A percentile compares a stretch with the other conserved stretches of the same genome.
phyloP scores from a whole-genome alignment of 2,888 invertebrate species.

The Amblyjoppa proteus region DNA sequence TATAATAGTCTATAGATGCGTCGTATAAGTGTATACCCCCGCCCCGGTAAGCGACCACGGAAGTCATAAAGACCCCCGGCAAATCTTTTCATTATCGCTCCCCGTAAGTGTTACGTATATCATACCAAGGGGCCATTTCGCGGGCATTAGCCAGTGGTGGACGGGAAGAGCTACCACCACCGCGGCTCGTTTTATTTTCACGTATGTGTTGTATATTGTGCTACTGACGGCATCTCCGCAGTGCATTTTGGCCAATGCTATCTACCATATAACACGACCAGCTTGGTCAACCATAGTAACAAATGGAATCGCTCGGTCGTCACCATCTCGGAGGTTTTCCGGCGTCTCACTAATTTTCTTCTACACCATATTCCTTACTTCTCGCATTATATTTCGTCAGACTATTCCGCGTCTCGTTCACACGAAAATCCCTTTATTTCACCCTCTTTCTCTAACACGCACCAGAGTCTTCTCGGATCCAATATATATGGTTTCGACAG shows the following conservation, averaged over 20 bases:
- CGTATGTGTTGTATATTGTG: conserved; percentile 26
- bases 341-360: conserved; percentile 1
- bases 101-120: conserved; percentile 84
- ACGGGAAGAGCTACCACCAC: conserved; percentile 52
- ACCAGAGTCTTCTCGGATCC: conserved; percentile 29
- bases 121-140: conserved; percentile 83
- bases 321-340: conserved; percentile 26
- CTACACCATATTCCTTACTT: conserved; percentile 30
- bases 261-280: conserved; percentile 26
- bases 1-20: conserved; percentile 39
- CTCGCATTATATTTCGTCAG: conserved; percentile 10
- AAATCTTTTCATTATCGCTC: conserved; percentile 84
- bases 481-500: conserved; percentile 4
- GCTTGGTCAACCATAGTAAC: not conserved
- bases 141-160: conserved; percentile 76
- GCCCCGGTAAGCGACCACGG: conserved; percentile 76
- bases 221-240: conserved; percentile 19
- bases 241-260: conserved; percentile 13
- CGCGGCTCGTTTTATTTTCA: conserved; percentile 58
- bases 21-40: conserved; percentile 55
- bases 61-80: conserved; percentile 82
- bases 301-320: conserved; percentile 40
- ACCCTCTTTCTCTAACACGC: conserved; percentile 23
- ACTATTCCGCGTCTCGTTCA: conserved; percentile 50
- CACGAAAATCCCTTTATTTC: conserved; percentile 52